Percentiles rank a stretch among this genome's conserved stretches.
Conservation (phyloP, 2,797 vertebrate genomes). For the Syngnathus acus region DNA sequence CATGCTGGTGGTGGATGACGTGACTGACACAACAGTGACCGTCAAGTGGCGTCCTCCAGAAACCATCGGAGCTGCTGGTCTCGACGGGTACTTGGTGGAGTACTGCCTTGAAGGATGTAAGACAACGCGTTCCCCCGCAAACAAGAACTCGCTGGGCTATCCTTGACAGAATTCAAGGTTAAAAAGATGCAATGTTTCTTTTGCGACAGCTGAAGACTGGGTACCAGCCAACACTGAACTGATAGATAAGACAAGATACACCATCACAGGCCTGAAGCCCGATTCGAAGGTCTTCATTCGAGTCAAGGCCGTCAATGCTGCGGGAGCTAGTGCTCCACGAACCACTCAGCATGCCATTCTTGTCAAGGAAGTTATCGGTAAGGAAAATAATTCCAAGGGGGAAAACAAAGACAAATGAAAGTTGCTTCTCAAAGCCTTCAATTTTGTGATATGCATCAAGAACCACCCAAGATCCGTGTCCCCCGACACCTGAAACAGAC, state of each 20-base stretch:
- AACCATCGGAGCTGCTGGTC: constrained; percentile 91
- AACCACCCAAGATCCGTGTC: constrained; percentile 93
- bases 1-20: constrained; percentile 83
- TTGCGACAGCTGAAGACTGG: constrained; percentile 81
- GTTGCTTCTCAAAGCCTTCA: background rate
- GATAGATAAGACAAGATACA: constrained; percentile 90
- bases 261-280: constrained; percentile 78
- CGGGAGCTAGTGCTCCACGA: constrained; percentile 81
- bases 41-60: constrained; percentile 97
- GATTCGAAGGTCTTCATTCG: constrained; percentile 84
- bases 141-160: background rate
- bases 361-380: constrained; percentile 93
- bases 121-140: constrained; percentile 33
- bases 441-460: constrained; percentile 49
- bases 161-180: background rate
- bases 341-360: constrained; percentile 84
- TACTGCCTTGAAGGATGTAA: constrained; percentile 98
- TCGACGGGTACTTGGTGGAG: constrained; percentile 93
- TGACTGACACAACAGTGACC: constrained; percentile 87
- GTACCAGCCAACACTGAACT: constrained; percentile 77
- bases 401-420: background rate
- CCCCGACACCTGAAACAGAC: constrained; percentile 95
- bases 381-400: constrained; percentile 32
- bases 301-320: constrained; percentile 88
- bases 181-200: background rate